These are phyloP conservation scores for Theristicus caerulescens DNA, from an alignment of 2,113 vertebrate species.

Conservation along the genomic window DNA sequence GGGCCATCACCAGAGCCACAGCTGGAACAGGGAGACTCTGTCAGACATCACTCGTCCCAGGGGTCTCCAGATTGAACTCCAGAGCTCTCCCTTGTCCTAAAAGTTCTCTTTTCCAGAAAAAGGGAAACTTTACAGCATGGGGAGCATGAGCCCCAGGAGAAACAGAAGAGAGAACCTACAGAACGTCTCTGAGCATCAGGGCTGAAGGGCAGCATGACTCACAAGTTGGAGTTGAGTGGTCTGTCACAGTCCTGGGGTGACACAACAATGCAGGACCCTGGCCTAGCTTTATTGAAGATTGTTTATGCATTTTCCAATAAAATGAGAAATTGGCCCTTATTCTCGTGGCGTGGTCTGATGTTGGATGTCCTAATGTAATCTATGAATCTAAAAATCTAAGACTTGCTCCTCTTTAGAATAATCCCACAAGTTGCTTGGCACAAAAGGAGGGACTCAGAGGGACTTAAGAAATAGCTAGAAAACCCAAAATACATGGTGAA, in stretches of 20 bases:
- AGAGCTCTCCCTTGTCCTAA: not conserved
- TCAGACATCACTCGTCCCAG: not conserved
- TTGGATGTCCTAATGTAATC: not conserved
- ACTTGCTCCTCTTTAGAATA: not conserved
- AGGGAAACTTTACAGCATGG: not conserved
- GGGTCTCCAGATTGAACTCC: not conserved
- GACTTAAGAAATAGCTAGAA: not conserved
- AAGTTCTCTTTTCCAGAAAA: not conserved
- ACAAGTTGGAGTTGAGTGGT: not conserved
- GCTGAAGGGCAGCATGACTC: not conserved
- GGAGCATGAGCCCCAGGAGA: accelerated
- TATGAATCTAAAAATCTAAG: not conserved
- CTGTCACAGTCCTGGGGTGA: not conserved
- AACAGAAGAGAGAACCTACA: not conserved
- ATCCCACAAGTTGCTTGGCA: not conserved
- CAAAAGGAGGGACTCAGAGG: not conserved
- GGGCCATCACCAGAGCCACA: not conserved
- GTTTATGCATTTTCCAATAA: not conserved
- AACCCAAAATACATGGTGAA: not conserved
- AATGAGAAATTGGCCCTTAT: not conserved
- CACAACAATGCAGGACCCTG: not conserved
- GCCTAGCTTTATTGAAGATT: not conserved
- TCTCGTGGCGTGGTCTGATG: not conserved
- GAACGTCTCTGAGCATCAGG: not conserved
- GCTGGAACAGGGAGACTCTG: not conserved